Percentiles rank a stretch among this genome's conserved stretches.
These are phyloP conservation scores for Drosophila persimilis DNA, from an alignment of 1,140 invertebrate genomes.

Conservation along the genomic window DNA sequence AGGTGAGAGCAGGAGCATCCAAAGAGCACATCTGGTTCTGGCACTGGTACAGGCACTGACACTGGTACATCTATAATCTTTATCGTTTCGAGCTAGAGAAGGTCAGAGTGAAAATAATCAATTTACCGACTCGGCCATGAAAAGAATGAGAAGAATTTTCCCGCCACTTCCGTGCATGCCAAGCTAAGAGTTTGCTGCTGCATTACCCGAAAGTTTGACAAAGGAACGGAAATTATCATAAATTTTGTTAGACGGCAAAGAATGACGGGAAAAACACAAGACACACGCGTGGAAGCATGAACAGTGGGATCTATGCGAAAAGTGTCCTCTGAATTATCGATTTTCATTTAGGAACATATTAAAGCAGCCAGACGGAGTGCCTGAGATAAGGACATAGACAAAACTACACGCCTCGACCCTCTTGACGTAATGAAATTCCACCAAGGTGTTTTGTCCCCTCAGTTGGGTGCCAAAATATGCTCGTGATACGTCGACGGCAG, in stretches of 20 bases:
- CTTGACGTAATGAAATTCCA: slow-evolving; percentile 57
- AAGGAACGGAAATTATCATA: slow-evolving; percentile 64
- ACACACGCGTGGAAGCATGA: slow-evolving; percentile 12
- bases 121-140: slow-evolving; percentile 44
- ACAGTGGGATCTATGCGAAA: slow-evolving; percentile 6
- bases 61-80: slow-evolving; percentile 17
- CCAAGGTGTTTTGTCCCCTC: slow-evolving; percentile 33
- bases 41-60: too few relatives aligned
- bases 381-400: slow-evolving; percentile 7
- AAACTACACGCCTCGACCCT: slow-evolving; percentile 24
- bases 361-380: slow-evolving; percentile 5
- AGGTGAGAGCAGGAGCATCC: too few relatives aligned
- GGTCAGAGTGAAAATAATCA: slow-evolving; percentile 37
- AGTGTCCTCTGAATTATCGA: slow-evolving; percentile 59
- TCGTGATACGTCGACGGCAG: slow-evolving; percentile 13
- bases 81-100: slow-evolving; percentile 33
- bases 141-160: slow-evolving; percentile 44
- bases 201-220: slow-evolving; percentile 58
- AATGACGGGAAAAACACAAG: slow-evolving; percentile 13
- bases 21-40: too few relatives aligned
- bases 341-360: slow-evolving; percentile 60
- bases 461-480: slow-evolving; percentile 13
- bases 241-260: slow-evolving; percentile 44
- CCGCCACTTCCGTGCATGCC: slow-evolving; percentile 36
- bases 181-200: slow-evolving; percentile 41